These are phyloP conservation scores for Jacana jacana DNA, from an alignment of 2,113 vertebrate species.

Conservation along the genomic window DNA sequence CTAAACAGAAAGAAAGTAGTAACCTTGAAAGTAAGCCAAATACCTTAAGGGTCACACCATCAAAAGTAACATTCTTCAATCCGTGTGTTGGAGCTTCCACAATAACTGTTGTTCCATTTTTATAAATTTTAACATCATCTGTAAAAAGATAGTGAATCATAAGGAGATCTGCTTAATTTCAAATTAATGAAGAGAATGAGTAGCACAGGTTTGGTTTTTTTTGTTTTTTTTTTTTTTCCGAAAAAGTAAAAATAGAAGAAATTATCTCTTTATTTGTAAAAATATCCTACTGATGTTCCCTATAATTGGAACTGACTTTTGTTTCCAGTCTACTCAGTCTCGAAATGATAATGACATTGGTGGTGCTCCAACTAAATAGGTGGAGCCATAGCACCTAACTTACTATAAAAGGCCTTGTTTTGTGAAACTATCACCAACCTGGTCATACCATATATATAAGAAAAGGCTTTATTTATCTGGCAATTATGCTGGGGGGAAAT, in stretches of 20 bases:
- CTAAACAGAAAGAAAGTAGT: not conserved
- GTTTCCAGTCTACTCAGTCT: not conserved
- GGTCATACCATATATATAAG: not conserved
- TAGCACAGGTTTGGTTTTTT: too few relatives aligned
- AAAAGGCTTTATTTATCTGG: not conserved
- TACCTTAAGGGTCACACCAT: slow-evolving; percentile 58
- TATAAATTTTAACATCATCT: slow-evolving; percentile 54
- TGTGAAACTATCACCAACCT: not conserved
- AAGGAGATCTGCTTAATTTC: not conserved
- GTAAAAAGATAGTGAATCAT: not conserved
- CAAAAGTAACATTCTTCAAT: slow-evolving; percentile 30
- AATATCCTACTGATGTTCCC: not conserved
- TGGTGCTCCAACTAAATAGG: not conserved
- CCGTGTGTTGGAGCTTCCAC: slow-evolving; percentile 29
- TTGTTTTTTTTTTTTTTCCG: not conserved
- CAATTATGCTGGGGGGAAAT: not conserved
- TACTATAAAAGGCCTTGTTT: not conserved
- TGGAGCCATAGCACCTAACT: not conserved
- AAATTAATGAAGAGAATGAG: not conserved
- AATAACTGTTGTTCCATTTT: not conserved
- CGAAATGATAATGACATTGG: not conserved
- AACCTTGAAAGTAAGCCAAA: not conserved
- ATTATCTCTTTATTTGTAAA: not conserved
- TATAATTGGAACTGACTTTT: not conserved
- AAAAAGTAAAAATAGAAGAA: not conserved